Percentiles rank a stretch among this genome's conserved stretches.
Evolutionary conservation across 2,888 invertebrate species (phyloP).

Genomic region (Pseudanteris insignis): DNA sequence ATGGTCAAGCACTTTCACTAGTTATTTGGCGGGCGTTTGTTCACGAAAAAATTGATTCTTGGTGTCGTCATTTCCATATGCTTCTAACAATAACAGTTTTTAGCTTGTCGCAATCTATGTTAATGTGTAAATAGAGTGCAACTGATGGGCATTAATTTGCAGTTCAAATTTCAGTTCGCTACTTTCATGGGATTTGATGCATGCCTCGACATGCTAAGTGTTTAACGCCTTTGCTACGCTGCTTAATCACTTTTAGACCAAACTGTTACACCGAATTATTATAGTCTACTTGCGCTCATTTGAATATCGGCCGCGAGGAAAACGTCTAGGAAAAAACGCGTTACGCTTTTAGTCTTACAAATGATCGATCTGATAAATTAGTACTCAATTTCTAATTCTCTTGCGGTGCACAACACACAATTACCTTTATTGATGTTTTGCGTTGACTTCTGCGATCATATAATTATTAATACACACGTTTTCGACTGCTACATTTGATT

Average conservation of each 20-base stretch:
- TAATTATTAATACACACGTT: too few species aligned
- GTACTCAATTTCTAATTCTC: too few species aligned
- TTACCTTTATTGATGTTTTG: too few species aligned
- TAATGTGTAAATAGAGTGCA: conserved; percentile 32
- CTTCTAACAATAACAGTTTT: conserved; percentile 24
- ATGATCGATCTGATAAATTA: too few species aligned
- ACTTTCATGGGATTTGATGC: conserved; percentile 19
- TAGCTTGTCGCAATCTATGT: conserved; percentile 15
- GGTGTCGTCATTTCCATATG: conserved; percentile 20
- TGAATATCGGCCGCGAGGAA: conserved; percentile 4
- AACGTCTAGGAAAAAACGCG: background rate
- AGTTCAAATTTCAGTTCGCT: conserved; percentile 15
- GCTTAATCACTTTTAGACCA: background rate
- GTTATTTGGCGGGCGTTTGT: conserved; percentile 10
- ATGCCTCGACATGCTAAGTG: conserved; percentile 5
- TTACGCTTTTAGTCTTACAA: too few species aligned
- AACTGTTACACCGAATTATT: conserved; percentile 9
- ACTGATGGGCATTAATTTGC: conserved; percentile 30
- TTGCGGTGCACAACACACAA: too few species aligned
- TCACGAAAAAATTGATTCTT: conserved; percentile 17
- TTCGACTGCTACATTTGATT: too few species aligned
- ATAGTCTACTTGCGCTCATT: conserved; percentile 19
- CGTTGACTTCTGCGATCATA: too few species aligned
- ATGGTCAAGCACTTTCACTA: conserved; percentile 39
- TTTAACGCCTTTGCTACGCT: background rate